Percentiles rank a stretch among this genome's conserved stretches.
phyloP scores from a whole-genome alignment of 2,888 invertebrate species.

The Amiota mariae region DNA sequence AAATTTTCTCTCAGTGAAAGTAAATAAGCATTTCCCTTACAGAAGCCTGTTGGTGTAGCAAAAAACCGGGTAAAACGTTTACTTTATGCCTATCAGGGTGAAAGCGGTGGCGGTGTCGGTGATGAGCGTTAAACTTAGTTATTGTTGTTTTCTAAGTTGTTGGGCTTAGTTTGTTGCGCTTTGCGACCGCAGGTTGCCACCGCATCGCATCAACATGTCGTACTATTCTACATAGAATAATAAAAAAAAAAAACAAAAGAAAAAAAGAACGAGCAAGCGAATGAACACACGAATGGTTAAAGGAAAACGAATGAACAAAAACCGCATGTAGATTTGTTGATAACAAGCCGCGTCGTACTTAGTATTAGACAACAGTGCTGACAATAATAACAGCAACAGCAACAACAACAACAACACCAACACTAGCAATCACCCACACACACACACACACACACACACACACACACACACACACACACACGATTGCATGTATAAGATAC shows the following conservation, averaged over 20 bases:
- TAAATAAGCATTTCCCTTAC: constrained; percentile 40
- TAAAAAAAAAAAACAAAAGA: too few relatives aligned
- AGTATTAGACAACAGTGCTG: constrained; percentile 25
- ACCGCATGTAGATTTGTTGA: constrained; percentile 62
- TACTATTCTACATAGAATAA: too few relatives aligned
- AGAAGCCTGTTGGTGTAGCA: constrained; percentile 46
- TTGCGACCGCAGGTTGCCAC: constrained; percentile 2
- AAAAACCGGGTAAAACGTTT: constrained; percentile 39
- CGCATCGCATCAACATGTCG: constrained; percentile 50
- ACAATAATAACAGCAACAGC: not conserved
- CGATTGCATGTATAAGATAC: too few relatives aligned
- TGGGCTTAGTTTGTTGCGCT: constrained; percentile 19
- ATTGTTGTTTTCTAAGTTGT: not conserved
- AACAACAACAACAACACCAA: constrained; percentile 12
- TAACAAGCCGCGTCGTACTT: constrained; percentile 48
- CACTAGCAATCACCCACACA: not conserved
- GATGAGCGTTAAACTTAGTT: constrained; percentile 27
- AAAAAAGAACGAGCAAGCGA: too few relatives aligned
- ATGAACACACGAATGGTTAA: too few relatives aligned
- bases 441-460: constrained; percentile 23
- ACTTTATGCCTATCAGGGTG: constrained; percentile 48
- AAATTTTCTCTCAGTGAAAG: not conserved
- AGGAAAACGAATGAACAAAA: constrained; percentile 26
- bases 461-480: constrained; percentile 25
- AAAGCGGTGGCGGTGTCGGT: not conserved